These are phyloP conservation scores for Menura novaehollandiae DNA, from an alignment of 2,113 vertebrate genomes.

Conservation along the genomic window DNA sequence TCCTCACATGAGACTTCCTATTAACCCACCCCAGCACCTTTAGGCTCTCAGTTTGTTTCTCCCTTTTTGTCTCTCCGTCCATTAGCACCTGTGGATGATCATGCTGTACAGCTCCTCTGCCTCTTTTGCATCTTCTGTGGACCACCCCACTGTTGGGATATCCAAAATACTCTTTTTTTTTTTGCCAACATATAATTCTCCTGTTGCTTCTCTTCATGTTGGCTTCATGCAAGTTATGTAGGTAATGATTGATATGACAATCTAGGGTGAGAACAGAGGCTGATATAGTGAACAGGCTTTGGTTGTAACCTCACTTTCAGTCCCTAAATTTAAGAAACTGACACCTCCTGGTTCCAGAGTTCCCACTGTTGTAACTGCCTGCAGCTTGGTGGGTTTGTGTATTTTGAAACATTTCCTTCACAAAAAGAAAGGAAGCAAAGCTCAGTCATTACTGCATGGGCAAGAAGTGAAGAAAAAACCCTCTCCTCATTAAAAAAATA, in stretches of 20 bases:
- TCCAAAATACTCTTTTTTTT: background rate
- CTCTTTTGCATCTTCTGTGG: background rate
- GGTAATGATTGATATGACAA: background rate
- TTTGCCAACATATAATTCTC: background rate
- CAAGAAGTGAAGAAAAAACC: background rate
- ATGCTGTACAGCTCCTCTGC: background rate
- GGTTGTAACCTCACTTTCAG: background rate
- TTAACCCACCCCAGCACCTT: background rate
- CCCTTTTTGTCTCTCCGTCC: background rate
- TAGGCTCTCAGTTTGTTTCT: background rate
- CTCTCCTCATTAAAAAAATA: background rate
- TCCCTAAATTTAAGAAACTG: background rate
- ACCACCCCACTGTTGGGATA: fast-evolving
- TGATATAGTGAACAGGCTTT: background rate
- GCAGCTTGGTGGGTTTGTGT: background rate
- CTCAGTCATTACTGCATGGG: background rate
- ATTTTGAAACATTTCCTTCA: background rate
- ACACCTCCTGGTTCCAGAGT: background rate
- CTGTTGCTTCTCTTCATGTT: background rate
- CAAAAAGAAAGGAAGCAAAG: background rate
- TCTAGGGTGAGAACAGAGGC: background rate
- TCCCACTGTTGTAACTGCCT: fast-evolving
- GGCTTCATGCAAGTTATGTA: background rate
- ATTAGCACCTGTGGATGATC: background rate
- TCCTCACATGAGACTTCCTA: background rate